These are phyloP conservation scores for Apomyelois bistriatella DNA, from an alignment of 2,888 invertebrate species.

Conservation along the genomic window DNA sequence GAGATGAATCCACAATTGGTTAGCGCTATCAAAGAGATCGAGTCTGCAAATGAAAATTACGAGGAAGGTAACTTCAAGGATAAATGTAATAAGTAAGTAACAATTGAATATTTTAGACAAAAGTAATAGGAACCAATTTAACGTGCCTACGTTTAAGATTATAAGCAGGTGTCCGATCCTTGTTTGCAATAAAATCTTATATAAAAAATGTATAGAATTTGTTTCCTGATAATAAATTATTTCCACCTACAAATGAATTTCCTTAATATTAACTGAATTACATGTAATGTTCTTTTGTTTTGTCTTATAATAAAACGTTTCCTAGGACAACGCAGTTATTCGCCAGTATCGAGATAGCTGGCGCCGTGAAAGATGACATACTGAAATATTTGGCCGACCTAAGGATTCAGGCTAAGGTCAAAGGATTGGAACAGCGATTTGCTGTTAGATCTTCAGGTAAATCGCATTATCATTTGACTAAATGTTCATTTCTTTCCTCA, in stretches of 20 bases:
- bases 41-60: constrained; percentile 72
- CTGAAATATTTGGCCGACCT: constrained; percentile 46
- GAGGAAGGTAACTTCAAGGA: constrained; percentile 67
- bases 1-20: constrained; percentile 60
- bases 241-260: too few species aligned
- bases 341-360: constrained; percentile 49
- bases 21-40: constrained; percentile 69
- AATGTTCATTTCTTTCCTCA: too few species aligned
- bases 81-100: constrained; percentile 64
- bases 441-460: constrained; percentile 83
- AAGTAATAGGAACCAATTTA: too few species aligned
- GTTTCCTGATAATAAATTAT: too few species aligned
- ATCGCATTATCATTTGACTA: neutral
- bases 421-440: constrained; percentile 63
- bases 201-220: too few species aligned
- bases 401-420: constrained; percentile 39
- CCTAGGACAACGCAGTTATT: constrained; percentile 67
- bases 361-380: constrained; percentile 56
- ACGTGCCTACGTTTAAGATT: too few species aligned
- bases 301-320: too few species aligned
- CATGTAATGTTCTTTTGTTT: too few species aligned
- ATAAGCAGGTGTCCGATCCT: too few species aligned
- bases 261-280: too few species aligned
- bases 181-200: too few species aligned
- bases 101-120: too few species aligned